Evolutionary conservation across 2,888 invertebrate species (phyloP).

Genomic region (Tanypteryx hageni): DNA sequence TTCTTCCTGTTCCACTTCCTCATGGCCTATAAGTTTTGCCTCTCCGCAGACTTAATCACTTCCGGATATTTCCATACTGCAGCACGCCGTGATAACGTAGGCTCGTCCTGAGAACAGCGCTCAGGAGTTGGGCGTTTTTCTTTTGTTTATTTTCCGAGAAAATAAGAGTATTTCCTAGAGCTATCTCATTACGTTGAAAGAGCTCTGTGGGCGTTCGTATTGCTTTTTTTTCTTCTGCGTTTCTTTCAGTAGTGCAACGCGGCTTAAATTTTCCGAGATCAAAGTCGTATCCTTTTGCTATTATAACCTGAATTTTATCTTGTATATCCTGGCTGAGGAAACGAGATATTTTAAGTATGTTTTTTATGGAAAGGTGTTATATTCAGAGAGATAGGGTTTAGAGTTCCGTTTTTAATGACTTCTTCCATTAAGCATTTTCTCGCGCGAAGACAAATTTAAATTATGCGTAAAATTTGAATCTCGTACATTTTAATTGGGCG

Average conservation of each 20-base stretch:
- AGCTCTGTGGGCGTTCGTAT: neutral
- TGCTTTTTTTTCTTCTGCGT: neutral
- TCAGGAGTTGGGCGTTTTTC: neutral
- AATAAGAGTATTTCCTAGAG: neutral
- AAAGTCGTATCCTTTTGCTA: neutral
- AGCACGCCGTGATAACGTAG: neutral
- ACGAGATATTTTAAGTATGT: neutral
- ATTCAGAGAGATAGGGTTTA: too few species aligned
- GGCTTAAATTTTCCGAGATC: neutral
- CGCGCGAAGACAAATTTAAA: too few species aligned
- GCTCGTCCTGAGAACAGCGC: neutral
- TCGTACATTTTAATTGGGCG: too few species aligned
- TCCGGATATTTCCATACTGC: conserved; percentile 3
- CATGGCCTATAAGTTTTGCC: conserved; percentile 4
- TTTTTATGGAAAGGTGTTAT: too few species aligned
- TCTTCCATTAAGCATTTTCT: too few species aligned
- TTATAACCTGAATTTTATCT: neutral
- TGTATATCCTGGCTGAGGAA: neutral
- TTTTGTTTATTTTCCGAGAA: neutral
- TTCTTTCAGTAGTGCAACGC: neutral
- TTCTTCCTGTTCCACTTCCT: neutral
- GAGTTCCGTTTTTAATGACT: too few species aligned
- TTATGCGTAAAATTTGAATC: too few species aligned
- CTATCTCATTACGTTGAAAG: neutral
- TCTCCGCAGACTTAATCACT: conserved; percentile 24